Percentiles rank a stretch among this genome's conserved stretches.
phyloP scores from a whole-genome alignment of 2,888 invertebrate species.

The Nomada lathburiana region DNA sequence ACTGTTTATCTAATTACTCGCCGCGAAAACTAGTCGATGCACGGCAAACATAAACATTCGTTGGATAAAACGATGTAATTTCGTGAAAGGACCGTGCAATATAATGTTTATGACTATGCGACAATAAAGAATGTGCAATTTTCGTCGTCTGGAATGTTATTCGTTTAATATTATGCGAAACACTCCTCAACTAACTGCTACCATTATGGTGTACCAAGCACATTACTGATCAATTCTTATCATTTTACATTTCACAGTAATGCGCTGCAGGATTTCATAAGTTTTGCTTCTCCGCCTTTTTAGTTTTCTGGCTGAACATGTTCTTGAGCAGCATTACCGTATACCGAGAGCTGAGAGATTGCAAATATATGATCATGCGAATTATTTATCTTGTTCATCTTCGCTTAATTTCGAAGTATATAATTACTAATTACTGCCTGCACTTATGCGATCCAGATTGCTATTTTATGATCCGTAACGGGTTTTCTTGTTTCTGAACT shows the following conservation, averaged over 20 bases:
- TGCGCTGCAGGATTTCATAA: background rate
- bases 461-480: background rate
- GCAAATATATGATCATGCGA: background rate
- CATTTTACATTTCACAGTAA: background rate
- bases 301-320: no score
- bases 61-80: constrained; percentile 10
- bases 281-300: background rate
- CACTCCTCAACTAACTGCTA: background rate
- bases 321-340: background rate
- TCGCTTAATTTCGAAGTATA: constrained; percentile 2
- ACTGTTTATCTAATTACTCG: constrained; percentile 43
- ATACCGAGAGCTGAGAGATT: background rate
- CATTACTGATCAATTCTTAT: background rate
- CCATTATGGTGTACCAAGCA: background rate
- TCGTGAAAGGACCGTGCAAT: background rate
- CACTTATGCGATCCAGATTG: background rate
- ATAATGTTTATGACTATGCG: constrained; percentile 3
- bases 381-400: background rate
- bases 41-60: background rate
- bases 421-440: background rate
- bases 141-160: background rate
- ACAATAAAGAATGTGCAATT: constrained; percentile 9
- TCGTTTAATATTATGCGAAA: constrained; percentile 17
- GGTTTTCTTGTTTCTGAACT: background rate
- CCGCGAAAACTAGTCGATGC: background rate